Base-by-base conservation (phyloP, 2,888 invertebrate species). In the Ophion costatus region DNA sequence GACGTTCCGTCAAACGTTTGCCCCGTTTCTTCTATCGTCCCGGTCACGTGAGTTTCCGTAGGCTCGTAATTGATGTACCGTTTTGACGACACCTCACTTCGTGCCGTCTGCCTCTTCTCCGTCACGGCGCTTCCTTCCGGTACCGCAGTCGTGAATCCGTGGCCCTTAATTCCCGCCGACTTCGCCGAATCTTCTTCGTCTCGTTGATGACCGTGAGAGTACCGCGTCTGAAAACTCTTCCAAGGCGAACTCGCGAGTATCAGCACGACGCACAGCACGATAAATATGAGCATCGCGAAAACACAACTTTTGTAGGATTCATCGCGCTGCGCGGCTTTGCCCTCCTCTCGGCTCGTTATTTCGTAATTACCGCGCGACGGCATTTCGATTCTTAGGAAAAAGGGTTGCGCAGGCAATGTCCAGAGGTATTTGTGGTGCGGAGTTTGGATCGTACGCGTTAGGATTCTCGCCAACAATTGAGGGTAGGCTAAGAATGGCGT, bases 241-340 rank as follows among this genome's bases (percentile, higher is more conserved):
- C 87, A 89, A 2, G 87, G 86, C 76, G 86, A 79, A 74, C 80
- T 78, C 0, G 71, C 82, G 2, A 90, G 17, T 5, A 91, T 88
- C 4, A 91, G 69, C 5, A 90, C 75, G 0, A 89, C 79, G 22
- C 88, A 90, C 10, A 91, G 59, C 5, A 91, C 86, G 56, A 89
- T 83, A 56, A 91, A 89, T 83, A 91, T 86, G 3, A 91, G 57
- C 74, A 91, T 80, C 14, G 89, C 67, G 22, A 83, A 11, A n/a
- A 90, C 11, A 11, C 91, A 90, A 83, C 87, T 89, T 78, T 57
- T 88, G 66, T 86, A 91, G 11, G 91, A 91, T 76, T 90, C 87
- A 79, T 91, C 91, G 9, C 80, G 88, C 70, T 89, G 73, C 4
- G 78, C 83, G 6, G 70, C 75, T 86, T 84, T 84, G 42, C 80